Conservation (phyloP, 2,797 vertebrate species). For the Sebastiscus tertius region DNA sequence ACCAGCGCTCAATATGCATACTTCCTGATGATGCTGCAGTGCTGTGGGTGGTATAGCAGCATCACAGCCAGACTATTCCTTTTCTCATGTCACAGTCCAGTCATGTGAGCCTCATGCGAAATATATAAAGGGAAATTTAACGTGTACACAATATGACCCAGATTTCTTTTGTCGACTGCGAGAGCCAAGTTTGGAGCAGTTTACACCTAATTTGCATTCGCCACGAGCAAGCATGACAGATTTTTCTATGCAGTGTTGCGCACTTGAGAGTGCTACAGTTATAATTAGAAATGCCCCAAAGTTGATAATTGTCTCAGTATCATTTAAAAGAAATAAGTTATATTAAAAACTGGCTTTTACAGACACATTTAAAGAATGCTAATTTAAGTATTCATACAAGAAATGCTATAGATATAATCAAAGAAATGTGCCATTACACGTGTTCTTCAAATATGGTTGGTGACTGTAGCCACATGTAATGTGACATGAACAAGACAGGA, state of each 20-base stretch:
- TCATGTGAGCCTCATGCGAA: slow-evolving; percentile 23
- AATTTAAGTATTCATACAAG: background rate
- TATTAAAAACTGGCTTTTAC: slow-evolving; percentile 1
- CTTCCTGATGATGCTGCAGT: slow-evolving; percentile 70
- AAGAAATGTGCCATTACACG: background rate
- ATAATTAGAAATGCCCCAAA: slow-evolving; percentile 51
- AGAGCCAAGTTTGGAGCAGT: slow-evolving; percentile 28
- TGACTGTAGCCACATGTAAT: slow-evolving; percentile 36
- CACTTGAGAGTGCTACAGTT: slow-evolving; percentile 23
- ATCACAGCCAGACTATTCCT: slow-evolving; percentile 12
- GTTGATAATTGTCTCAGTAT: slow-evolving; percentile 9
- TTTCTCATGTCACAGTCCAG: slow-evolving; percentile 34
- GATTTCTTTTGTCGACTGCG: slow-evolving; percentile 21
- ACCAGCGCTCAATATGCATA: slow-evolving; percentile 70
- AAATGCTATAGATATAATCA: background rate
- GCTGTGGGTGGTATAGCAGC: slow-evolving; percentile 38
- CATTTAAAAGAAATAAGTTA: slow-evolving; percentile 30
- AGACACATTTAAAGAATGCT: background rate
- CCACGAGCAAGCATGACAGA: slow-evolving; percentile 35
- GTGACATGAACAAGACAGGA: slow-evolving; percentile 32
- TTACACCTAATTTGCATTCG: slow-evolving; percentile 51
- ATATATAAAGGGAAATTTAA: slow-evolving; percentile 18
- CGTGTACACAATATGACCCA: slow-evolving; percentile 43
- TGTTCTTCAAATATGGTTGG: background rate
- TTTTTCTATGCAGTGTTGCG: slow-evolving; percentile 33